Percentiles rank a stretch among this genome's conserved stretches.
Conservation (phyloP, 1,140 invertebrate genomes). For the Hycleus phaleratus region DNA sequence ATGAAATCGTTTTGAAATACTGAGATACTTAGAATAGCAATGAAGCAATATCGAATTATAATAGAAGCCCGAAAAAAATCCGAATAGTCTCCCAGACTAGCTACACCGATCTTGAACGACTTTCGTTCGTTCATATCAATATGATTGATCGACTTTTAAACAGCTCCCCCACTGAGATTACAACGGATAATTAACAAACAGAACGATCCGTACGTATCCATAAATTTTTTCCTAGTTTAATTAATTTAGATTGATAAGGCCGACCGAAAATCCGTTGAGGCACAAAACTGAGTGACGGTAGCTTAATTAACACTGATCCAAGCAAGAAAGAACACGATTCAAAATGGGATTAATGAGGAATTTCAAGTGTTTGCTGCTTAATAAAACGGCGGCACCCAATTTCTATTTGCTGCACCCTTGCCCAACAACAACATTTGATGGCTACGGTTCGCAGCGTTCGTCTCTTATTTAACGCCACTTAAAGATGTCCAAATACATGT, state of each 20-base stretch:
- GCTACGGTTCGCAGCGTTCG: constrained; percentile 21
- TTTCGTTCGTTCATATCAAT: background rate
- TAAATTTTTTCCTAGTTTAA: too few species aligned
- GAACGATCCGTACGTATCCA: too few species aligned
- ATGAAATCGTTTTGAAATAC: too few species aligned
- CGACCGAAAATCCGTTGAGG: too few species aligned
- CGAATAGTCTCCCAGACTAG: too few species aligned
- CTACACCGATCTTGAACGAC: background rate
- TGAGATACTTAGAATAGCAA: too few species aligned
- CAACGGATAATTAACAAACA: too few species aligned
- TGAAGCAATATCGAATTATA: too few species aligned
- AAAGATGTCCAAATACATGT: constrained; percentile 21
- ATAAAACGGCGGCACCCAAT: background rate
- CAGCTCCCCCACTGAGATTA: background rate
- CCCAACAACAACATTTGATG: constrained; percentile 18
- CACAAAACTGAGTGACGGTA: too few species aligned
- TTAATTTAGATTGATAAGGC: too few species aligned
- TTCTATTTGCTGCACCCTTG: constrained; percentile 15
- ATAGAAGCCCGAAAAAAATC: too few species aligned
- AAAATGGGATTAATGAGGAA: background rate
- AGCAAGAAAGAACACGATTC: background rate
- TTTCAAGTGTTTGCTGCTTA: background rate
- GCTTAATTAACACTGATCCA: too few species aligned
- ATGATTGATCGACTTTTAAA: background rate
- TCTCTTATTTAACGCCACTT: constrained; percentile 30